Evolutionary conservation across 2,888 invertebrate species (phyloP).

Genomic region (Hedychridium roseum): DNA sequence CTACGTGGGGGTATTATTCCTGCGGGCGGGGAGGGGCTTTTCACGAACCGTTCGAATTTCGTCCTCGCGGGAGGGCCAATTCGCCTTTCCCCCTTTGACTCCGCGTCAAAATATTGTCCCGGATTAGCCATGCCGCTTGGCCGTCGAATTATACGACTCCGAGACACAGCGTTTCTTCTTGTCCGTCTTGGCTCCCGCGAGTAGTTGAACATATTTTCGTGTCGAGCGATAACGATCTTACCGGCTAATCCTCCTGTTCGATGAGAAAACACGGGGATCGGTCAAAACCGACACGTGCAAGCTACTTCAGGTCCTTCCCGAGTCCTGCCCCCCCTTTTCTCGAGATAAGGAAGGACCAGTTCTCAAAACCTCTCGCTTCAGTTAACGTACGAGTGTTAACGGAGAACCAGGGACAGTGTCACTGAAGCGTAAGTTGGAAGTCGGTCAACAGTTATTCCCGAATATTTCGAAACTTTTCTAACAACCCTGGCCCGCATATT

Average conservation of each 20-base stretch:
- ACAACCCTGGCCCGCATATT: too few species aligned
- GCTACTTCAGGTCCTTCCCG: slow-evolving; percentile 27
- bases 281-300: slow-evolving; percentile 42
- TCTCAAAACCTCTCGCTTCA: too few species aligned
- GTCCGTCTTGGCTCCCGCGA: slow-evolving; percentile 7
- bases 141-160: too few species aligned
- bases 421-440: too few species aligned
- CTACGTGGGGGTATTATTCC: background rate
- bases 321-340: slow-evolving; percentile 14
- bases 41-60: slow-evolving; percentile 21
- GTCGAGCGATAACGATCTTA: slow-evolving; percentile 31
- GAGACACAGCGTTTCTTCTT: slow-evolving; percentile 9
- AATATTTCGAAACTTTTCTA: too few species aligned
- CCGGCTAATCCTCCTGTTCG: slow-evolving; percentile 47
- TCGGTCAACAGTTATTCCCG: too few species aligned
- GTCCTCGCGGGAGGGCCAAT: slow-evolving; percentile 7
- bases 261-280: slow-evolving; percentile 42
- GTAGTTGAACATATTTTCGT: too few species aligned
- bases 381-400: too few species aligned
- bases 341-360: too few species aligned
- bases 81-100: slow-evolving; percentile 18
- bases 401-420: too few species aligned
- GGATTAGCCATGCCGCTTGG: too few species aligned
- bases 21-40: slow-evolving; percentile 2
- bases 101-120: slow-evolving; percentile 46